These are phyloP conservation scores for Drepana falcataria DNA, from an alignment of 2,888 invertebrate species.

Conservation along the genomic window DNA sequence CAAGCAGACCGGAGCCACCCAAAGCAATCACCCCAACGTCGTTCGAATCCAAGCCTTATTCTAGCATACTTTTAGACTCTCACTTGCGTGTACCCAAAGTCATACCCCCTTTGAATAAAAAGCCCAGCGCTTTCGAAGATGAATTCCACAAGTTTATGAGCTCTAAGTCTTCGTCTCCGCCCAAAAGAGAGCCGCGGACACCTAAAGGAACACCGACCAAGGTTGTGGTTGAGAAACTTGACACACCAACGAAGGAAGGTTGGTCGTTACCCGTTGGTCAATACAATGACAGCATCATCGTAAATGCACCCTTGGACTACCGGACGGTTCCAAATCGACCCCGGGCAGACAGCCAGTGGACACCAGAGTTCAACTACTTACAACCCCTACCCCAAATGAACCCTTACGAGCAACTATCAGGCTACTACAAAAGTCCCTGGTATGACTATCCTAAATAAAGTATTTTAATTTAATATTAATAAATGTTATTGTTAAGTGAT, in stretches of 20 bases:
- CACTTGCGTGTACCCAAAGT: conserved; percentile 39
- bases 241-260: conserved; percentile 21
- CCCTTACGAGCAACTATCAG: conserved; percentile 45
- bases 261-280: conserved; percentile 54
- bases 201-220: conserved; percentile 14
- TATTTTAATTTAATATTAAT: conserved; percentile 18
- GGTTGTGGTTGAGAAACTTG: conserved; percentile 26
- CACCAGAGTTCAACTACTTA: conserved; percentile 30
- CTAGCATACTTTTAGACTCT: conserved; percentile 26
- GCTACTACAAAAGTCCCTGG: conserved; percentile 66
- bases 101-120: conserved; percentile 54
- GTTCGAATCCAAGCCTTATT: conserved; percentile 18
- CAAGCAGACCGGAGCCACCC: conserved; percentile 6
- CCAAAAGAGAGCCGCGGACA: conserved; percentile 10
- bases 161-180: conserved; percentile 7
- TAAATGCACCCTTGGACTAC: conserved; percentile 51
- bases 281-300: conserved; percentile 63
- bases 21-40: conserved; percentile 2
- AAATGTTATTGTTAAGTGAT: conserved; percentile 3
- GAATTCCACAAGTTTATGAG: conserved; percentile 68
- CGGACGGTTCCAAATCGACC: conserved; percentile 25
- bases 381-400: conserved; percentile 34
- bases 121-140: conserved; percentile 61
- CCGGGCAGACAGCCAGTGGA: conserved; percentile 36
- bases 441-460: conserved; percentile 50